These are phyloP conservation scores for Paralichthys olivaceus DNA, from an alignment of 2,113 vertebrate genomes.

Conservation along the genomic window DNA sequence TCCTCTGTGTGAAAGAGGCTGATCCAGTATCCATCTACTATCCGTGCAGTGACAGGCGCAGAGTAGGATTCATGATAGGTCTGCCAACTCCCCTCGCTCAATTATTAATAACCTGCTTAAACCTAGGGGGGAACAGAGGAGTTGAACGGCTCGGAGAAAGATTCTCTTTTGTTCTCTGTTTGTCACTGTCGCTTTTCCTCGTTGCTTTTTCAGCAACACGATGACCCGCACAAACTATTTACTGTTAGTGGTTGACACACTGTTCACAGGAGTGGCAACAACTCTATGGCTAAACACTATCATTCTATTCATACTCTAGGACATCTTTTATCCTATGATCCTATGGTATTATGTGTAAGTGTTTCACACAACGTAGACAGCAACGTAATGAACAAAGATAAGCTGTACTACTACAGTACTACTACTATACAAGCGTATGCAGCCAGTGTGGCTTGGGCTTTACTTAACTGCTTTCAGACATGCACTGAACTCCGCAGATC, in stretches of 20 bases:
- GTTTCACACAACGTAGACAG: no score
- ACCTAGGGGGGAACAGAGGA: slow-evolving; percentile 46
- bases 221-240: background rate
- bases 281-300: background rate
- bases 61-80: slow-evolving; percentile 55
- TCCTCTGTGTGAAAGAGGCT: slow-evolving; percentile 3
- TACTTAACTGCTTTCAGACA: no score
- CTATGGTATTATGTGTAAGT: no score
- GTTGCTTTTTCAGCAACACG: slow-evolving; percentile 3
- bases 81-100: slow-evolving; percentile 44
- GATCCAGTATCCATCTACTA: slow-evolving; percentile 36
- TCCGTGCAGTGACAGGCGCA: slow-evolving; percentile 44
- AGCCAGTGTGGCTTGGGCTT: no score
- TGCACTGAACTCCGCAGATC: no score
- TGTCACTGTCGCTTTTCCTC: slow-evolving; percentile 32
- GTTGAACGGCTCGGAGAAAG: slow-evolving; percentile 12
- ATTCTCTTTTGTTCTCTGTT: slow-evolving; percentile 25
- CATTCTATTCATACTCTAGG: background rate
- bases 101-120: slow-evolving; percentile 70
- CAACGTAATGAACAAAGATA: no score
- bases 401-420: no score
- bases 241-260: background rate
- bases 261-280: background rate
- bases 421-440: no score
- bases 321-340: no score